A percentile compares a stretch with the other conserved stretches of the same genome.
phyloP scores from a whole-genome alignment of 2,113 vertebrate species.

The Hucho hucho region DNA sequence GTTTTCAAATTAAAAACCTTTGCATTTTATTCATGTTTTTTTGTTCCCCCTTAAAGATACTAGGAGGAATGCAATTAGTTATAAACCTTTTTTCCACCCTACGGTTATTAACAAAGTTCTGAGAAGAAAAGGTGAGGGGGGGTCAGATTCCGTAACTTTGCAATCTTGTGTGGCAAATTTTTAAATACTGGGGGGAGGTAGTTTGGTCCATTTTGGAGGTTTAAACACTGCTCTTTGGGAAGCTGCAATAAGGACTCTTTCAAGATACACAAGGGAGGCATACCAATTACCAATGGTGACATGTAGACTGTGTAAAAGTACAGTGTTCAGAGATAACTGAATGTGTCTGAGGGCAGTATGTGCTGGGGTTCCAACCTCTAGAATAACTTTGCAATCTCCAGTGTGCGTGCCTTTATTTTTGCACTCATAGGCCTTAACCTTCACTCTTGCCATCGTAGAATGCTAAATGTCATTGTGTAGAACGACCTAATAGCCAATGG shows the following conservation, averaged over 20 bases:
- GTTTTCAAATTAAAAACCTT: not conserved
- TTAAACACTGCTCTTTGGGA: conserved; percentile 18
- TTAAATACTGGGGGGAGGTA: conserved; percentile 6
- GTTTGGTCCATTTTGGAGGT: conserved; percentile 5
- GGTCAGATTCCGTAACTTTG: conserved; percentile 24
- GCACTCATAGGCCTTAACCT: no score
- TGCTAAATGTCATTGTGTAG: no score
- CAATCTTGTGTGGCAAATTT: conserved; percentile 33
- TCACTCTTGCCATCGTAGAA: no score
- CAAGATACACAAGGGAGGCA: conserved; percentile 16
- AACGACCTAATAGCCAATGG: no score
- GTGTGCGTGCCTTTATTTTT: no score
- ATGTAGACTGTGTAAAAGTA: conserved; percentile 12
- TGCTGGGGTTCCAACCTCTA: no score
- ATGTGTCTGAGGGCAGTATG: no score
- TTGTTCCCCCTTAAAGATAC: not conserved
- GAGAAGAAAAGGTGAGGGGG: conserved; percentile 8
- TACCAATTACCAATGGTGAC: conserved; percentile 21
- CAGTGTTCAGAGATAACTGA: not conserved
- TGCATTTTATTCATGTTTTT: not conserved
- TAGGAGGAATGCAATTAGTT: conserved; percentile 21
- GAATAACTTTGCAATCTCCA: no score
- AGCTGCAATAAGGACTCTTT: conserved; percentile 25
- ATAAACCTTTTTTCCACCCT: conserved; percentile 12
- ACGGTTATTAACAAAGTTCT: conserved; percentile 31